A percentile compares a stretch with the other conserved stretches of the same genome.
These are phyloP conservation scores for Amblyopsis hoosieri DNA, from an alignment of 2,797 vertebrate species.

Conservation along the genomic window DNA sequence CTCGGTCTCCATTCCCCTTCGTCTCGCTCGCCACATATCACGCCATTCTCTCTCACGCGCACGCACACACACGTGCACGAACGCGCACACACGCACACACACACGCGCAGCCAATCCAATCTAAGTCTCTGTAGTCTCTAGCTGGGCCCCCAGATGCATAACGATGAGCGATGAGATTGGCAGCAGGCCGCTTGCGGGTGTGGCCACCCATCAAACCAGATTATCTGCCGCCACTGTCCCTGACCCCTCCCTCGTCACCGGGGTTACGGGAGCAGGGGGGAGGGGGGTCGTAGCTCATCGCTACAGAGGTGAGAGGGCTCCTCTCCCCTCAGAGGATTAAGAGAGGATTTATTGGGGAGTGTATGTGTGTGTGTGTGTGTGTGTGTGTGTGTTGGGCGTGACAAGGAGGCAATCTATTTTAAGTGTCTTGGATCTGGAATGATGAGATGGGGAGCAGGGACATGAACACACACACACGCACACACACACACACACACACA, in stretches of 20 bases:
- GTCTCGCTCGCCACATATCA: constrained; percentile 19
- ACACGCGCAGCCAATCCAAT: constrained; percentile 39
- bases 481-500: background rate
- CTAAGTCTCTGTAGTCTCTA: constrained; percentile 39
- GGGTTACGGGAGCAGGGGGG: background rate
- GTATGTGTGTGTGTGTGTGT: background rate
- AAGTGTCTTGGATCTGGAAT: constrained; percentile 44
- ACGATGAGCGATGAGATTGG: constrained; percentile 63
- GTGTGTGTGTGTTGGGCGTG: background rate
- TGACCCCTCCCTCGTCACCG: constrained; percentile 48
- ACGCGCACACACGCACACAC: constrained; percentile 15
- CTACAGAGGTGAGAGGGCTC: constrained; percentile 15
- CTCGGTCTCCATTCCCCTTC: constrained; percentile 28
- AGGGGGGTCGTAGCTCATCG: constrained; percentile 5
- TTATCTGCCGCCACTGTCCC: constrained; percentile 46
- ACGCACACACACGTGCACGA: constrained; percentile 7
- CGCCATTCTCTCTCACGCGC: constrained; percentile 16
- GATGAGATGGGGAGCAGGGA: constrained; percentile 20
- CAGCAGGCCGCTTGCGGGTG: constrained; percentile 37
- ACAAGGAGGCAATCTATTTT: constrained; percentile 35
- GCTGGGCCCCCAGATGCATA: constrained; percentile 50
- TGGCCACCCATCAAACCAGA: constrained; percentile 59
- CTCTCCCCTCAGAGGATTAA: constrained; percentile 26
- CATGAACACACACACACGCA: background rate
- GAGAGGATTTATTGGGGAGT: constrained; percentile 50